These are phyloP conservation scores for Trypoxylus dichotomus DNA, from an alignment of 1,140 invertebrate genomes.

Conservation along the genomic window DNA sequence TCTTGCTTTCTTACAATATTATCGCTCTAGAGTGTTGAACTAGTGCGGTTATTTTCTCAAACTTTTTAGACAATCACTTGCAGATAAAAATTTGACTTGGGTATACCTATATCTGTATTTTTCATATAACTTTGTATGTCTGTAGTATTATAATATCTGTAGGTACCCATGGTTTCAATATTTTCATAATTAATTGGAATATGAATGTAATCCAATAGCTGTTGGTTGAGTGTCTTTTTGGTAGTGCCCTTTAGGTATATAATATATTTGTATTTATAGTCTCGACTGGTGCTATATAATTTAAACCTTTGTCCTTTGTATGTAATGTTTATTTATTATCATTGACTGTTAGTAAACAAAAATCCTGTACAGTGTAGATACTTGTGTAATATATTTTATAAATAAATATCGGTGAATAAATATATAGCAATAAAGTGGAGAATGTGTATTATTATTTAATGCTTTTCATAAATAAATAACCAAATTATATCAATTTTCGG, in stretches of 20 bases:
- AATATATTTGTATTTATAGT: slow-evolving; percentile 46
- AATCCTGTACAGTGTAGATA: slow-evolving; percentile 55
- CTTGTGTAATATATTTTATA: slow-evolving; percentile 56
- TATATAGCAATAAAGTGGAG: slow-evolving; percentile 47
- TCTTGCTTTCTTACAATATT: not conserved
- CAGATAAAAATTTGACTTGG: slow-evolving; percentile 15
- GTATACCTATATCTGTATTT: not conserved
- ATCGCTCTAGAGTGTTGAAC: not conserved
- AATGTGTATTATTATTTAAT: not conserved
- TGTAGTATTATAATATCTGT: not conserved
- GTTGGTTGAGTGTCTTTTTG: slow-evolving; percentile 21
- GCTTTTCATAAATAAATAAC: not conserved
- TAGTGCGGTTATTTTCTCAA: not conserved
- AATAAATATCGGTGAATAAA: slow-evolving; percentile 52
- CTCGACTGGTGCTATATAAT: slow-evolving; percentile 52
- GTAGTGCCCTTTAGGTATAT: slow-evolving; percentile 20
- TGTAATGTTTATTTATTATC: slow-evolving; percentile 46
- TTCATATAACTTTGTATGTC: slow-evolving; percentile 20
- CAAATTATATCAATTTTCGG: too few species aligned
- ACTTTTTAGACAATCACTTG: slow-evolving; percentile 17
- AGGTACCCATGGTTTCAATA: not conserved
- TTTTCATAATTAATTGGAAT: slow-evolving; percentile 20
- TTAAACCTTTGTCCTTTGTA: slow-evolving; percentile 45
- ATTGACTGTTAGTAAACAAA: slow-evolving; percentile 42
- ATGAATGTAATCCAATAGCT: slow-evolving; percentile 21